These are phyloP conservation scores for Heterotilapia buettikoferi DNA, from an alignment of 2,113 vertebrate genomes.

Conservation along the genomic window DNA sequence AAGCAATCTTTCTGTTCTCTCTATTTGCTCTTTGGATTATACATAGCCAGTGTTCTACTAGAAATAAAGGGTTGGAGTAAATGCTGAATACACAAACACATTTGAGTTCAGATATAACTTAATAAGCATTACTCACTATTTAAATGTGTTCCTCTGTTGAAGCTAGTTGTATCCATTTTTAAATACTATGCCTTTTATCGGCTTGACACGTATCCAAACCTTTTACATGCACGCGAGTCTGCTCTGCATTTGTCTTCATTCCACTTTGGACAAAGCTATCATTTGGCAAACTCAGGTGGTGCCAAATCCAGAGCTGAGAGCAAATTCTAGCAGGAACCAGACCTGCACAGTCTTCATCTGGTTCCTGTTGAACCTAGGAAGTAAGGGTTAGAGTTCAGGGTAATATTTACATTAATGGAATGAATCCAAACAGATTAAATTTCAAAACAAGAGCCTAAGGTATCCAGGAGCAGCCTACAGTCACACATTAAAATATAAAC, in stretches of 20 bases:
- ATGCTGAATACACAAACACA: background rate
- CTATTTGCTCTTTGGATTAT: conserved; percentile 37
- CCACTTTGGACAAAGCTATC: background rate
- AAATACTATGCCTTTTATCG: background rate
- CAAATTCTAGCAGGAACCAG: conserved; percentile 16
- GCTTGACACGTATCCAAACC: background rate
- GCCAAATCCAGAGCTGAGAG: conserved; percentile 5
- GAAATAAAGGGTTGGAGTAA: conserved; percentile 11
- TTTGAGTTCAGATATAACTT: background rate
- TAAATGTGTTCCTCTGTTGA: background rate
- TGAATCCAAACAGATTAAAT: conserved; percentile 58
- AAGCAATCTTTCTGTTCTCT: conserved; percentile 21
- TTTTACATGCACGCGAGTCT: background rate
- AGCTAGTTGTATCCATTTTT: background rate
- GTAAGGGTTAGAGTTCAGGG: conserved; percentile 65
- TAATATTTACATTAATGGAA: conserved; percentile 72
- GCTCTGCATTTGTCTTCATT: background rate
- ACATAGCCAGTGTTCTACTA: background rate
- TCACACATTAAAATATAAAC: conserved; percentile 44
- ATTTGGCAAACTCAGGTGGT: conserved; percentile 20
- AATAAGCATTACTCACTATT: background rate
- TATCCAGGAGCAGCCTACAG: conserved; percentile 25
- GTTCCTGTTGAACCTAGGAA: conserved; percentile 70
- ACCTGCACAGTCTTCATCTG: conserved; percentile 54
- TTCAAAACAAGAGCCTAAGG: conserved; percentile 63